Evolutionary conservation across 2,888 invertebrate genomes (phyloP).

Genomic region (Luffia ferchaultella): DNA sequence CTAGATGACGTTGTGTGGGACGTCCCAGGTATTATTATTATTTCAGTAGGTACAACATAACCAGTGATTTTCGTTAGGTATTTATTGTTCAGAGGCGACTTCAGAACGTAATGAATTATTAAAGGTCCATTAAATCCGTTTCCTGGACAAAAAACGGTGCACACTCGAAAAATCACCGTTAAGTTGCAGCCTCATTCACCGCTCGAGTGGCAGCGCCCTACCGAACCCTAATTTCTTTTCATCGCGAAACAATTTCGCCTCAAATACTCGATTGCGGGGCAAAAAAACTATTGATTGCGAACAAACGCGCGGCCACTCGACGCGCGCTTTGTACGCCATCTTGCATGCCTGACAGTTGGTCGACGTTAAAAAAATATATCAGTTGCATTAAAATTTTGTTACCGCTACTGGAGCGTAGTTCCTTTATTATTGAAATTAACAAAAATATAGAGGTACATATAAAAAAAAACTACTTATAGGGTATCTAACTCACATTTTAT

Average conservation of each 20-base stretch:
- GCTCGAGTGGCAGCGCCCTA: slow-evolving; percentile 44
- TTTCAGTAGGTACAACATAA: no score
- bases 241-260: slow-evolving; percentile 38
- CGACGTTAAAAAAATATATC: background rate
- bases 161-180: slow-evolving; percentile 45
- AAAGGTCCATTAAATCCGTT: slow-evolving; percentile 44
- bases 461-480: no score
- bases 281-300: slow-evolving; percentile 56
- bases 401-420: background rate
- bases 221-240: slow-evolving; percentile 53
- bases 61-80: no score
- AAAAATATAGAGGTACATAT: no score
- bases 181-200: slow-evolving; percentile 46
- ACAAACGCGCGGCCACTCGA: slow-evolving; percentile 51
- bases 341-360: slow-evolving; percentile 21
- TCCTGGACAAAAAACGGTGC: slow-evolving; percentile 38
- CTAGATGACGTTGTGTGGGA: no score
- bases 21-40: no score
- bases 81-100: background rate
- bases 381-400: background rate
- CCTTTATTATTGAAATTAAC: background rate
- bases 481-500: no score
- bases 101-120: slow-evolving; percentile 29
- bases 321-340: slow-evolving; percentile 53
- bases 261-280: slow-evolving; percentile 48